These are phyloP conservation scores for Gallinago solitaria DNA, from an alignment of 2,797 vertebrate genomes.

Conservation along the genomic window DNA sequence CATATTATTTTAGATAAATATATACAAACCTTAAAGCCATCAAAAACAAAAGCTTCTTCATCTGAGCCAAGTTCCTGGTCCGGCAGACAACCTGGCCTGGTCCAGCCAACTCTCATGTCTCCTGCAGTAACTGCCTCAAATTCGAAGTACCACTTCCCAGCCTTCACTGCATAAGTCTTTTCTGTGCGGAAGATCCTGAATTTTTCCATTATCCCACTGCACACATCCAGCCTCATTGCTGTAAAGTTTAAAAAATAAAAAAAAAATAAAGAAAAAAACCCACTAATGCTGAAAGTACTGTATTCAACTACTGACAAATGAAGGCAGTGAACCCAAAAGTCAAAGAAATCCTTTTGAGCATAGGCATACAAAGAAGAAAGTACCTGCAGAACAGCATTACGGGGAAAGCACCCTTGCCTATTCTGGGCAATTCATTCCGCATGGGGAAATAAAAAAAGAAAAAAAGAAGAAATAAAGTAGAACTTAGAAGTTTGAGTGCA, in stretches of 20 bases:
- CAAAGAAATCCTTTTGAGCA: neutral
- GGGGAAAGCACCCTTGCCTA: accelerated
- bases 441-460: no score
- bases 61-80: slow-evolving; percentile 93
- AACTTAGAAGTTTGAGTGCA: neutral
- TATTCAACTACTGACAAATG: neutral
- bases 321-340: neutral
- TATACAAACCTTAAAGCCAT: slow-evolving; percentile 91
- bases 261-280: neutral
- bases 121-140: slow-evolving; percentile 90
- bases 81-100: slow-evolving; percentile 88
- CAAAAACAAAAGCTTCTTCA: slow-evolving; percentile 92
- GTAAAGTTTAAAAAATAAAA: neutral
- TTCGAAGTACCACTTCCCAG: slow-evolving; percentile 97
- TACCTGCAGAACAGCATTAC: neutral
- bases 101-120: slow-evolving; percentile 95
- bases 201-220: slow-evolving; percentile 83
- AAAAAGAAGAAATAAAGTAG: neutral
- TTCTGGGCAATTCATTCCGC: neutral
- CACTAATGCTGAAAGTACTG: accelerated
- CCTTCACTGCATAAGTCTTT: slow-evolving; percentile 89
- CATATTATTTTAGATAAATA: neutral
- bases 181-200: slow-evolving; percentile 95
- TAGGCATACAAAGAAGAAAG: neutral
- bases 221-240: slow-evolving; percentile 82